phyloP scores from a whole-genome alignment of 2,113 vertebrate species.

The Nyctibius bracteatus region DNA sequence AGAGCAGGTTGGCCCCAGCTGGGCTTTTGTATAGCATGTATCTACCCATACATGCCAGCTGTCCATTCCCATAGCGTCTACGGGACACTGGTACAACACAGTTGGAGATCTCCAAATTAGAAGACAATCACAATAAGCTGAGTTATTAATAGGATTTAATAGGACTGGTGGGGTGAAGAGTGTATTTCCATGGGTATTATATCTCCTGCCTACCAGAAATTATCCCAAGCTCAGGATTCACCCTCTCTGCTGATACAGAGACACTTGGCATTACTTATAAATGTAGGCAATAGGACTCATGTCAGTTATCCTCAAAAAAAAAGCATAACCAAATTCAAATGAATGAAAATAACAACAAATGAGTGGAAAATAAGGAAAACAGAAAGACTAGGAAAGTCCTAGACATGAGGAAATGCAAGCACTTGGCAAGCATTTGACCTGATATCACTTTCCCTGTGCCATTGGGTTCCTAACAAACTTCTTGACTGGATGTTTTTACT shows the following conservation, averaged over 20 bases:
- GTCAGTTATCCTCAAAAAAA: not conserved
- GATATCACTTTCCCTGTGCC: not conserved
- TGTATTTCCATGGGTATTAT: not conserved
- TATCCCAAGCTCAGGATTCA: not conserved
- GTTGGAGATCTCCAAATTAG: not conserved
- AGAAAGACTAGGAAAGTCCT: not conserved
- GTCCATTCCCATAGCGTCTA: not conserved
- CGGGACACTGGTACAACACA: not conserved
- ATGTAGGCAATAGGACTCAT: not conserved
- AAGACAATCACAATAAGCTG: not conserved
- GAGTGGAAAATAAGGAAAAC: not conserved
- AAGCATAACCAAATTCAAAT: not conserved
- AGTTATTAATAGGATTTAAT: not conserved
- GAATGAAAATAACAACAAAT: not conserved
- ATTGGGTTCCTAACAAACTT: not conserved
- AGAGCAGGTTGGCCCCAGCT: no score
- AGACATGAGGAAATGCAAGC: not conserved
- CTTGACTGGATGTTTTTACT: not conserved
- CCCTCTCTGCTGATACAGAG: not conserved
- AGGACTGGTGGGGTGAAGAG: not conserved
- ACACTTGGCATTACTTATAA: not conserved
- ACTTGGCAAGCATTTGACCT: not conserved
- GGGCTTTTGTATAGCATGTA: not conserved
- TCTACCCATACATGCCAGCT: not conserved
- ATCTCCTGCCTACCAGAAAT: not conserved